These are phyloP conservation scores for Hyles lineata DNA, from an alignment of 2,888 invertebrate genomes.

Conservation along the genomic window DNA sequence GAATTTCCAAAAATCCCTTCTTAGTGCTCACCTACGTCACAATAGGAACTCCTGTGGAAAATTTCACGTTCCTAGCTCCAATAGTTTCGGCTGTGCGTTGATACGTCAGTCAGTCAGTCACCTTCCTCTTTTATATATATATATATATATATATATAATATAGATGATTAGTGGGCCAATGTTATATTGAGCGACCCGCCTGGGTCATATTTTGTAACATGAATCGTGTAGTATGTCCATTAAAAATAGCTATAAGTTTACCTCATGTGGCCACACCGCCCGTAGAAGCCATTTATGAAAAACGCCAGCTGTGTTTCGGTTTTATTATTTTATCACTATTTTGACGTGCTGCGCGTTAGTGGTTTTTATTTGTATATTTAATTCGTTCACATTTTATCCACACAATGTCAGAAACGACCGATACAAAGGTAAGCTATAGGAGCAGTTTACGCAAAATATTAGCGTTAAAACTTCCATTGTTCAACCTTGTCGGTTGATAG, in stretches of 20 bases:
- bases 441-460: conserved; percentile 22
- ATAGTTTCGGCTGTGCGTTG: too few species aligned
- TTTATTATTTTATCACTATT: conserved; percentile 14
- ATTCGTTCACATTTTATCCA: neutral
- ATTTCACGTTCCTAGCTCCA: too few species aligned
- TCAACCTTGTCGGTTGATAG: conserved; percentile 66
- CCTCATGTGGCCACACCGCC: conserved; percentile 8
- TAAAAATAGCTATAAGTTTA: neutral
- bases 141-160: too few species aligned
- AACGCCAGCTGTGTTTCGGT: conserved; percentile 36
- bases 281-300: conserved; percentile 40
- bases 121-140: too few species aligned
- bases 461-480: conserved; percentile 63
- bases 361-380: neutral
- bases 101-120: too few species aligned
- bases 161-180: too few species aligned
- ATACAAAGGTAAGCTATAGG: conserved; percentile 65
- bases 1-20: too few species aligned
- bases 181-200: too few species aligned
- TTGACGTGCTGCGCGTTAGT: conserved; percentile 19
- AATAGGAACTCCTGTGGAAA: too few species aligned
- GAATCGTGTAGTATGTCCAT: neutral
- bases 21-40: too few species aligned
- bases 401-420: conserved; percentile 68
- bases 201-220: too few species aligned